Base-by-base conservation (phyloP, 2,113 vertebrate species). In the Cygnus buccinator region DNA sequence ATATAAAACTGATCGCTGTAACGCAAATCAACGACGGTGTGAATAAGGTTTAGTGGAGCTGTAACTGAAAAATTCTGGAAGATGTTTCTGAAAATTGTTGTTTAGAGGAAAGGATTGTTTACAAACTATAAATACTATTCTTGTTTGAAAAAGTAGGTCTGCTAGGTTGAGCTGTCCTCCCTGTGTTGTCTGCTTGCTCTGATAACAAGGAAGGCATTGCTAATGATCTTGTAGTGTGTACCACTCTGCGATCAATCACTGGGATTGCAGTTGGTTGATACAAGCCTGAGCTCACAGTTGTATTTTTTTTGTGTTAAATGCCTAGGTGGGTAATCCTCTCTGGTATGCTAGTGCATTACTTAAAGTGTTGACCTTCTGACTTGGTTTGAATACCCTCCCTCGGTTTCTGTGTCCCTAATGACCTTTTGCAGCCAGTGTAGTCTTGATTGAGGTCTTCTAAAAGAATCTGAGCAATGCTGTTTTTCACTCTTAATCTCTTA, bases 291-390 rank as follows among this genome's bases (percentile, higher is more conserved):
- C 59, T 86, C 75, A 18, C 31, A 29, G 50, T 54, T 43, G 43
- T 43, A 16, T 43, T 41, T 63, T 37, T 90, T 90, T 33, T 77
- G 52, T 59, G 43, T 75, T 82, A 75, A 65, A 57, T 65, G 1
- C 78, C 59, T 72, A 62, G 66, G 61, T 5, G 2, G 52, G 57
- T 95, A 95, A 93, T 94, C 84, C 41, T 50, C 62, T 79, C 31
- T 78, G 87, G 84, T 41, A 83, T 90, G 91, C 67, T 68, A 73
- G 71, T 82, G 58, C 39, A 12, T 82, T 79, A 39, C 77, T 79
- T 94, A 54, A 72, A 86, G 70, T 65, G 75, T 63, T 84, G 81
- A 75, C 79, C 85, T 77, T 68, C 39, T 93, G 91, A 74, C 89
- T 91, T 85, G 44, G 43, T 94, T 65, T 89, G 83, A 89, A 20